A percentile compares a stretch with the other conserved stretches of the same genome.
These are phyloP conservation scores for Neodiprion lecontei DNA, from an alignment of 1,140 invertebrate species.

Conservation along the genomic window DNA sequence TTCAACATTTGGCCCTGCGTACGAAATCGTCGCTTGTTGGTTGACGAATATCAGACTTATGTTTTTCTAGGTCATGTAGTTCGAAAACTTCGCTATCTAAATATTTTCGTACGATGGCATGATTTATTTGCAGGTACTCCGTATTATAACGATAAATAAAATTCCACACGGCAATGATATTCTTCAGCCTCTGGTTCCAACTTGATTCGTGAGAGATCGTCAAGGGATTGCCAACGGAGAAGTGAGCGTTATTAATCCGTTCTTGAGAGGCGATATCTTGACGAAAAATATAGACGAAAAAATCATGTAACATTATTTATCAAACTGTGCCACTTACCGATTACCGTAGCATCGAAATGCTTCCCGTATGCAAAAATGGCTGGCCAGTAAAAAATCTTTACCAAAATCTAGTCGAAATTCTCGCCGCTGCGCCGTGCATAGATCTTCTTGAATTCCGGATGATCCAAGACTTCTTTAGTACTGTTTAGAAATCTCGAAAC, in stretches of 20 bases:
- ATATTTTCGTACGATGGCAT: slow-evolving; percentile 47
- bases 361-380: slow-evolving; percentile 25
- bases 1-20: slow-evolving; percentile 61
- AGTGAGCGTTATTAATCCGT: background rate
- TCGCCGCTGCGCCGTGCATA: slow-evolving; percentile 28
- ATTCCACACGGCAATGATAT: background rate
- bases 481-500: background rate
- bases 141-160: background rate
- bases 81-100: slow-evolving; percentile 39
- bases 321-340: slow-evolving; percentile 33
- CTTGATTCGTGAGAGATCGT: background rate
- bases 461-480: slow-evolving; percentile 15
- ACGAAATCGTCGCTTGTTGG: slow-evolving; percentile 63
- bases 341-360: slow-evolving; percentile 34
- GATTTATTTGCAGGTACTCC: background rate
- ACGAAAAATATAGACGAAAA: background rate
- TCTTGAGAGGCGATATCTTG: background rate
- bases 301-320: background rate
- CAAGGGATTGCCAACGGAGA: background rate
- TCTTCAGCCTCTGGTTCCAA: background rate
- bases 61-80: slow-evolving; percentile 44
- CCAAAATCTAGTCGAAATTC: slow-evolving; percentile 39
- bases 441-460: slow-evolving; percentile 30
- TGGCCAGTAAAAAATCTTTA: slow-evolving; percentile 26
- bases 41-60: slow-evolving; percentile 62